These are phyloP conservation scores for Drosophila lacertosa DNA, from an alignment of 1,140 invertebrate species.

Conservation along the genomic window DNA sequence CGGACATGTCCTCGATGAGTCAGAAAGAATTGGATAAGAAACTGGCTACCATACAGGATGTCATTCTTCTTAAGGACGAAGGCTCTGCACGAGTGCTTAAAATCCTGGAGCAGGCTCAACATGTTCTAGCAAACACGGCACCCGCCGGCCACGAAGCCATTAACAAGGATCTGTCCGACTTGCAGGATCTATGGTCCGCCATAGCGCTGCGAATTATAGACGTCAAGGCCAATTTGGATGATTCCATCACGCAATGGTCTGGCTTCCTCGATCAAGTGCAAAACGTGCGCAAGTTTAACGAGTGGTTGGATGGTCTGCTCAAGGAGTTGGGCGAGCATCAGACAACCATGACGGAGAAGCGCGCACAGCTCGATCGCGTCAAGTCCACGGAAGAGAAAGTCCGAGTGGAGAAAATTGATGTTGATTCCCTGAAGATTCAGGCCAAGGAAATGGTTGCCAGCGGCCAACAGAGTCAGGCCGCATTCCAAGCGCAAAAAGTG, in stretches of 20 bases:
- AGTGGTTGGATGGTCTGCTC: slow-evolving; percentile 89
- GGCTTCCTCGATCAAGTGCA: slow-evolving; percentile 95
- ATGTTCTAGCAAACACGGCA: slow-evolving; percentile 96
- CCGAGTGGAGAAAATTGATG: slow-evolving; percentile 95
- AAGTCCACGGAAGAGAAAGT: slow-evolving; percentile 95
- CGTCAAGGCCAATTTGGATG: slow-evolving; percentile 94
- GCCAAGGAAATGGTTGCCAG: slow-evolving; percentile 94
- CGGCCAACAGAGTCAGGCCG: slow-evolving; percentile 92
- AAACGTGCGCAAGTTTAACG: slow-evolving; percentile 92
- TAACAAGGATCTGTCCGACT: slow-evolving; percentile 91
- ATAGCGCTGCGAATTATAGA: slow-evolving; percentile 95
- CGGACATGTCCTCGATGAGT: slow-evolving; percentile 91
- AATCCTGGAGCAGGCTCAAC: slow-evolving; percentile 94
- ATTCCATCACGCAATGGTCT: slow-evolving; percentile 95
- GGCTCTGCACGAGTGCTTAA: slow-evolving; percentile 94
- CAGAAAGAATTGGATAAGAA: slow-evolving; percentile 94
- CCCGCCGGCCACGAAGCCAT: slow-evolving; percentile 93
- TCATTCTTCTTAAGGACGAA: slow-evolving; percentile 95
- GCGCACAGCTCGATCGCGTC: slow-evolving; percentile 92
- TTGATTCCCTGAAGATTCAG: slow-evolving; percentile 94
- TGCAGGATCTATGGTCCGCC: slow-evolving; percentile 96
- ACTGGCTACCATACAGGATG: slow-evolving; percentile 92
- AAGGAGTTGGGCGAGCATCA: slow-evolving; percentile 91
- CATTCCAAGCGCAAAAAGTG: slow-evolving; percentile 93
- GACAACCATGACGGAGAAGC: slow-evolving; percentile 92